Conservation (phyloP, 30 jellyfish, hydroid and myxozoan species). For the Turritopsis dohrnii region DNA sequence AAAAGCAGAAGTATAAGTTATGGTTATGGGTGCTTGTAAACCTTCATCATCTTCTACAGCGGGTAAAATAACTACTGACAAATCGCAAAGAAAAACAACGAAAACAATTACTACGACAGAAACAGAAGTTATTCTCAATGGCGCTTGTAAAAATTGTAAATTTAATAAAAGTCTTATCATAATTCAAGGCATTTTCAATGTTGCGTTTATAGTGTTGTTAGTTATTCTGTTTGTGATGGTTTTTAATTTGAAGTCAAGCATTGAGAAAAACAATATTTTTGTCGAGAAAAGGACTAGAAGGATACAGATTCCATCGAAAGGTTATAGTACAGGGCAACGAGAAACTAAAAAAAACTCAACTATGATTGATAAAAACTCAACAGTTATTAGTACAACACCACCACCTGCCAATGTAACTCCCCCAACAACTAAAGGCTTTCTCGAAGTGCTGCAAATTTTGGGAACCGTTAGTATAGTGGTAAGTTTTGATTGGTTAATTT, state of each 20-base stretch:
- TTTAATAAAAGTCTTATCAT: not conserved
- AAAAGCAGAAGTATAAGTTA: not conserved
- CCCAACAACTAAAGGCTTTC: not conserved
- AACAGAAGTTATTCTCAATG: slow-evolving; percentile 3
- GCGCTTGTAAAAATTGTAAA: slow-evolving; percentile 7
- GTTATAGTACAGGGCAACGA: not conserved
- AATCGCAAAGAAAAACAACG: slow-evolving; percentile 10
- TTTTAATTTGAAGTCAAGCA: slow-evolving; percentile 13
- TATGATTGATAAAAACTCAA: not conserved
- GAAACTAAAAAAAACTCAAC: not conserved
- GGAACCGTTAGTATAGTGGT: not conserved
- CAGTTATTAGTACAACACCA: not conserved
- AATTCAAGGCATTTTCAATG: slow-evolving; percentile 25
- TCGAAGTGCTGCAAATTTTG: not conserved
- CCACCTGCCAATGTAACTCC: not conserved
- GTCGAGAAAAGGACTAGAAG: slow-evolving; percentile 11
- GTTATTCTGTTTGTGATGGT: slow-evolving; percentile 23
- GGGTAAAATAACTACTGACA: not conserved
- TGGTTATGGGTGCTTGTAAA: not conserved
- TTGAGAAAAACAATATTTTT: not conserved
- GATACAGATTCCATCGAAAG: not conserved
- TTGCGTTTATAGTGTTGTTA: slow-evolving; percentile 6
- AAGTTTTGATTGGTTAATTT: not conserved
- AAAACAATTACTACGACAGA: not conserved
- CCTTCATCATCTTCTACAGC: not conserved